Base-by-base conservation (phyloP, 2,797 vertebrate species). In the Schizopygopsis pylzovi region DNA sequence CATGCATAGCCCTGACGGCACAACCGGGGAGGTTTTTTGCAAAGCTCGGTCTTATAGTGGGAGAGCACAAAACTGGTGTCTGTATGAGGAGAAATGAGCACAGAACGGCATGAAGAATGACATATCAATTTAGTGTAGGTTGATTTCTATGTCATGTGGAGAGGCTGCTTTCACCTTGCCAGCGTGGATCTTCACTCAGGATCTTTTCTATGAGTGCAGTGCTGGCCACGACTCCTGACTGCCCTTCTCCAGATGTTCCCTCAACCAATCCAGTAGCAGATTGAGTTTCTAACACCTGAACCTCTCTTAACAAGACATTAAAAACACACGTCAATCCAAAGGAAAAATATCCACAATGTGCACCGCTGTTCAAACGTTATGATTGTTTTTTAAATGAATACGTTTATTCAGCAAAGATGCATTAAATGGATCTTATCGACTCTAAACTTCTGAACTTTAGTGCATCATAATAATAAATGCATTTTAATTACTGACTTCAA, bases 1-100 rank as follows among this genome's bases (percentile, higher is more conserved):
- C 98, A 99, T 89, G 98, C 98, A 37, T 99, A 99, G 89, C 98
- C 98, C 93, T 99, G 98, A 80, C 98, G 98, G 92, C 98, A 99
- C 81, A 99, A 95, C 7, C 98, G 96, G 0, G 98, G 98, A 0
- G 98, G 98, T 89, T 99, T 99, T 94, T 99, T 99, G 92, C 98
- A 99, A 28, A 98, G 97, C 89, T 99, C 98, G 0, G 98, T 99
- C 95, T 99, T 99, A 90, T 99, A 99, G 94, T 98, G 98, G 85
- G 97, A 98, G 91, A 99, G 93, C 87, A 99, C 98, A 0, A 99
- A 99, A 0, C 96, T 96, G 87, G 97, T 98, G 90, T 99, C 98
- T 99, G 91, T 16, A 41, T 16, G 45, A 70, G 78, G 25, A 33
- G 7, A 39, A 20, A 81, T 54, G 3, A 37, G 18, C 39, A 76